A percentile compares a stretch with the other conserved stretches of the same genome.
phyloP scores from a whole-genome alignment of 2,888 invertebrate species.

The Volucella inanis region DNA sequence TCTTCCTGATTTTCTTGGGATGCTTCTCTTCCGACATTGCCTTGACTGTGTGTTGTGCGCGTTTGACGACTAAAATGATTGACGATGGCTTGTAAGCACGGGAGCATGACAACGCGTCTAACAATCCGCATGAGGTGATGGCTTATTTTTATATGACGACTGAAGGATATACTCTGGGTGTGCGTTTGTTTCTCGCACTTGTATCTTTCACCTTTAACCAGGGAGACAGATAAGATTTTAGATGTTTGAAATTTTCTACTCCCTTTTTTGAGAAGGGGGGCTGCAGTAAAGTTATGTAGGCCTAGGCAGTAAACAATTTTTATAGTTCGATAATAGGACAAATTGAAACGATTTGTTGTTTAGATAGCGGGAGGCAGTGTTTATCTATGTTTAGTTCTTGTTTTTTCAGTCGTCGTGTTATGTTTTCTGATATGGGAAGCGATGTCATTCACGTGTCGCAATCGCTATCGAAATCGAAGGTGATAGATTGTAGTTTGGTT shows the following conservation, averaged over 20 bases:
- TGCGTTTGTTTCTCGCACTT: not conserved
- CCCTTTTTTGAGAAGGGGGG: constrained; percentile 6
- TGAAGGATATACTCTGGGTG: not conserved
- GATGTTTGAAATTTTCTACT: constrained; percentile 10
- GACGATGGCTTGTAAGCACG: constrained; percentile 46
- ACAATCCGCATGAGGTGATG: constrained; percentile 26
- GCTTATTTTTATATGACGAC: constrained; percentile 11
- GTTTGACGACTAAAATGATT: constrained; percentile 66
- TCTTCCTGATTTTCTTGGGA: constrained; percentile 71
- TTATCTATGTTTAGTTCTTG: constrained; percentile 27
- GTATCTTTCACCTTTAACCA: constrained; percentile 14
- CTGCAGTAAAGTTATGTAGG: not conserved
- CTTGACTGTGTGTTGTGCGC: no score
- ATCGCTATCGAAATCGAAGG: constrained; percentile 39
- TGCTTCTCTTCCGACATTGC: constrained; percentile 69
- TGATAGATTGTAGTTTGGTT: constrained; percentile 62
- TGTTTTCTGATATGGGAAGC: constrained; percentile 6
- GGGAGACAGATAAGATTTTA: not conserved
- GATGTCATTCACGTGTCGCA: constrained; percentile 19
- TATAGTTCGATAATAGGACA: constrained; percentile 64
- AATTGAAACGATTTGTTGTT: constrained; percentile 68
- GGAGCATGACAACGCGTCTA: constrained; percentile 42
- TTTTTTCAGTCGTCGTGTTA: not conserved
- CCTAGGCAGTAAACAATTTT: constrained; percentile 55
- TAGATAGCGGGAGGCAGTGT: constrained; percentile 42